phyloP scores from a whole-genome alignment of 2,113 vertebrate species.

The Corythaeola cristata region DNA sequence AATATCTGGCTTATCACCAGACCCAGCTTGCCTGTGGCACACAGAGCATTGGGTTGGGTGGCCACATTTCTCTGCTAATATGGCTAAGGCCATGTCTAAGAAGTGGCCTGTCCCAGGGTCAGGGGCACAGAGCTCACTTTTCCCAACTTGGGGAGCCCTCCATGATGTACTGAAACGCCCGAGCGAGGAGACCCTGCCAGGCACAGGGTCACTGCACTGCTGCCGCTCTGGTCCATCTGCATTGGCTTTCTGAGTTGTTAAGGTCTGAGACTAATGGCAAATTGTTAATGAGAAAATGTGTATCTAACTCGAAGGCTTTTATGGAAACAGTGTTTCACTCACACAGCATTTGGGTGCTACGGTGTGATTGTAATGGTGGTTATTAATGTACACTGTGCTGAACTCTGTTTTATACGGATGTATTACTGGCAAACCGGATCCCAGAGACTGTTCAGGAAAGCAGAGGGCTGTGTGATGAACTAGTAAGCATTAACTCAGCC shows the following conservation, averaged over 20 bases:
- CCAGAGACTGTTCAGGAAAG: not conserved
- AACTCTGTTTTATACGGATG: not conserved
- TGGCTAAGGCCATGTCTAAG: not conserved
- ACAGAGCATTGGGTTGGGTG: not conserved
- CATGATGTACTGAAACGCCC: accelerated
- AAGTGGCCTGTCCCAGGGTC: not conserved
- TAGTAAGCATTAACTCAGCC: slow-evolving; percentile 28
- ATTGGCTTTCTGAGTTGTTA: not conserved
- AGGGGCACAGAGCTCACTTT: not conserved
- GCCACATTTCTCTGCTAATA: not conserved
- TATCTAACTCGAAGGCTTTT: not conserved
- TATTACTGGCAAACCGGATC: not conserved
- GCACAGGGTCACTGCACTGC: not conserved
- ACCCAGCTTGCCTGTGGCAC: not conserved
- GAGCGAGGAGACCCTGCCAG: not conserved
- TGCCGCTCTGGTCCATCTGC: not conserved
- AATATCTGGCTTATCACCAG: slow-evolving; percentile 34
- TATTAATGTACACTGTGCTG: not conserved
- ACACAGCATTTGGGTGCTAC: not conserved
- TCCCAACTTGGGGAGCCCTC: not conserved
- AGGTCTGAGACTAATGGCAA: not conserved
- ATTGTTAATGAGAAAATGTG: not conserved
- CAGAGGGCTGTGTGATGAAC: not conserved
- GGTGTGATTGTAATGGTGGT: not conserved
- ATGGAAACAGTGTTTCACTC: not conserved